These are phyloP conservation scores for Spodoptera exigua DNA, from an alignment of 2,888 invertebrate genomes.

Conservation along the genomic window DNA sequence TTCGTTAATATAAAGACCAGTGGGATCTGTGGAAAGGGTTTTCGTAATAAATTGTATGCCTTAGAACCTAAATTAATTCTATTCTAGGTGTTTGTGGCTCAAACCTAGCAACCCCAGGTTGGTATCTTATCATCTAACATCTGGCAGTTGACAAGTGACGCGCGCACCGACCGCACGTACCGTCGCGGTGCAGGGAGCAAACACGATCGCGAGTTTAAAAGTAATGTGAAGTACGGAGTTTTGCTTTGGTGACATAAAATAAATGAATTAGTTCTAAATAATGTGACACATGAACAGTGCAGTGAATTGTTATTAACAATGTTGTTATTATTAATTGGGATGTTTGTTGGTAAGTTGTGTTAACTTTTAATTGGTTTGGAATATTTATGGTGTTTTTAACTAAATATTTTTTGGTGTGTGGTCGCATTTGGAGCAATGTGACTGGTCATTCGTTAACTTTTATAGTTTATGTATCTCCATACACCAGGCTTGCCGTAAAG, in stretches of 20 bases:
- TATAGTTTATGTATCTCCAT: too few relatives aligned
- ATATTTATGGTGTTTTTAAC: background rate
- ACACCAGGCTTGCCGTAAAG: too few relatives aligned
- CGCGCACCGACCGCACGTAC: conserved; percentile 49
- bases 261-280: conserved; percentile 45
- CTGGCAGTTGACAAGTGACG: conserved; percentile 57
- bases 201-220: conserved; percentile 44
- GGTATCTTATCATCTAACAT: conserved; percentile 64
- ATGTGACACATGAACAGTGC: conserved; percentile 52
- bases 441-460: too few relatives aligned
- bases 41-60: background rate
- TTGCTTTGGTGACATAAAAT: conserved; percentile 35
- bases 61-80: background rate
- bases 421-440: too few relatives aligned
- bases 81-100: conserved; percentile 27
- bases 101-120: conserved; percentile 48
- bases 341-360: conserved; percentile 71
- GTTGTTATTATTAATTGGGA: conserved; percentile 69
- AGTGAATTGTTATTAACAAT: conserved; percentile 65
- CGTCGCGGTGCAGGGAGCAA: conserved; percentile 9
- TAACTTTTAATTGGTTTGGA: conserved; percentile 20
- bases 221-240: conserved; percentile 42
- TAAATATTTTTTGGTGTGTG: too few relatives aligned
- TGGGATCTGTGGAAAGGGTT: background rate
- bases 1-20: background rate